phyloP scores from a whole-genome alignment of 2,113 vertebrate genomes.

The Alethe diademata region DNA sequence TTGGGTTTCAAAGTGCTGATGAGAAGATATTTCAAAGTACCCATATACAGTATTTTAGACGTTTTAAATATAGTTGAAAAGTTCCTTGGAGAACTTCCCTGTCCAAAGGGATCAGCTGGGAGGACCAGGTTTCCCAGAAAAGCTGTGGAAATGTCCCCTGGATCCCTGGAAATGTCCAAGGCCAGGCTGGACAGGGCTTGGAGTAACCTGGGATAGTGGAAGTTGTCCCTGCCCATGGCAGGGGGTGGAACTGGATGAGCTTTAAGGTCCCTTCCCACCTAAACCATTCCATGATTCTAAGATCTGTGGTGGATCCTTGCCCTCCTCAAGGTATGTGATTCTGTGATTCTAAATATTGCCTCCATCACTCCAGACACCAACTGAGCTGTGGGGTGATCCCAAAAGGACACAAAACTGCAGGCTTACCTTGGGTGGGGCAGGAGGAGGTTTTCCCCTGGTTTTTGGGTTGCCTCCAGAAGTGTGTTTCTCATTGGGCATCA shows the following conservation, averaged over 20 bases:
- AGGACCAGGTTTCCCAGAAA: neutral
- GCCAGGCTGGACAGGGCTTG: neutral
- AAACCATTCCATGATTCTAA: neutral
- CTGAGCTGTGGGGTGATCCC: neutral
- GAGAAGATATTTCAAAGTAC: neutral
- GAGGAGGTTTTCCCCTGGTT: neutral
- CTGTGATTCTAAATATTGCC: neutral
- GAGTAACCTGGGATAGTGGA: neutral
- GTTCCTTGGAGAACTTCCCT: neutral
- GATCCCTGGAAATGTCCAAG: neutral
- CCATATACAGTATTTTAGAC: neutral
- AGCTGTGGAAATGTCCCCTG: neutral
- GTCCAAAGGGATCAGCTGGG: neutral
- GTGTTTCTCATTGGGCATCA: neutral
- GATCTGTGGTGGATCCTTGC: too few relatives aligned
- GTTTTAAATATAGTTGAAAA: neutral
- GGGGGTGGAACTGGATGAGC: neutral
- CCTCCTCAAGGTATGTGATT: too few relatives aligned
- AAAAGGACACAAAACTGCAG: neutral
- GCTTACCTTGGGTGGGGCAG: constrained; percentile 23
- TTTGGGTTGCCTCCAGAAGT: neutral
- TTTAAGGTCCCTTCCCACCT: neutral
- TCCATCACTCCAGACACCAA: neutral
- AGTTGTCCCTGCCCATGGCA: neutral
- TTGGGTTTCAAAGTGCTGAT: neutral